These are phyloP conservation scores for Enteromius fasciolatus DNA, from an alignment of 2,797 vertebrate genomes.

Conservation along the genomic window DNA sequence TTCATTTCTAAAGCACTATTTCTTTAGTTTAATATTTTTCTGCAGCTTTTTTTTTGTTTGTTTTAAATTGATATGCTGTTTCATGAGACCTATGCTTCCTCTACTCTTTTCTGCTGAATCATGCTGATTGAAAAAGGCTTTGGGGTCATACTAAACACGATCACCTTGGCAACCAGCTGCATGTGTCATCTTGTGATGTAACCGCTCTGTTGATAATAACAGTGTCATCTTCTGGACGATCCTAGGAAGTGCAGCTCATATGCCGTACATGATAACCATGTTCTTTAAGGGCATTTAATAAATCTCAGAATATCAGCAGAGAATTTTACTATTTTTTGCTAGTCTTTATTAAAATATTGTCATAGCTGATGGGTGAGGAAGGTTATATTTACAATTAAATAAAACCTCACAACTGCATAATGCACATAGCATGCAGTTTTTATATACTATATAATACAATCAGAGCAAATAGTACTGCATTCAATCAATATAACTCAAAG, in stretches of 20 bases:
- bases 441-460: not conserved
- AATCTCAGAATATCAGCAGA: not conserved
- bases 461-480: not conserved
- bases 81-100: conserved; percentile 4
- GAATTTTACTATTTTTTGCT: not conserved
- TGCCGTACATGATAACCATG: not conserved
- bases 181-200: conserved; percentile 70
- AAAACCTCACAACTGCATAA: not conserved
- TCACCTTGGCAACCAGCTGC: conserved; percentile 74
- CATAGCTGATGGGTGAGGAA: not conserved
- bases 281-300: not conserved
- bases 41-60: not conserved
- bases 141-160: conserved; percentile 63
- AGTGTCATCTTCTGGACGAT: conserved; percentile 59
- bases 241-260: not conserved
- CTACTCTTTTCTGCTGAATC: conserved; percentile 72
- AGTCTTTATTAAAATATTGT: not conserved
- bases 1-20: conserved; percentile 11
- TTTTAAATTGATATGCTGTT: not conserved
- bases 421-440: not conserved
- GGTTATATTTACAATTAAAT: not conserved
- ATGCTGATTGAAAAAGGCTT: conserved; percentile 60
- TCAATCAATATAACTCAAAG: not conserved
- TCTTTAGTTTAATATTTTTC: not conserved
- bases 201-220: conserved; percentile 16